Evolutionary conservation across 2,888 invertebrate genomes (phyloP).

Genomic region (Lissocephala sabroskyi): DNA sequence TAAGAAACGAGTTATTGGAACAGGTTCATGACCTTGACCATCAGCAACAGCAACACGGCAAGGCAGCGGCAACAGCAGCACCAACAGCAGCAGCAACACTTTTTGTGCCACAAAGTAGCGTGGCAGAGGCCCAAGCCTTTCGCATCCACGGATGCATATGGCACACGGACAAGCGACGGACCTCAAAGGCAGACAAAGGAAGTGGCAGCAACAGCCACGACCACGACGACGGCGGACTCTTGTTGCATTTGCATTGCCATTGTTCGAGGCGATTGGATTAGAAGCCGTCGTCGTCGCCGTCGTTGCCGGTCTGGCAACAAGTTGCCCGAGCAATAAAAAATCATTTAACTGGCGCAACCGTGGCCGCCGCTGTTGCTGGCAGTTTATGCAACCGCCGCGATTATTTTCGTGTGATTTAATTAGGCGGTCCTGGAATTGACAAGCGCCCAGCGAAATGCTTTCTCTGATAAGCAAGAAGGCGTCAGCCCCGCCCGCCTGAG

Average conservation of each 20-base stretch:
- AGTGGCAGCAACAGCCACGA: conserved; percentile 33
- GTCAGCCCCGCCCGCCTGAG: too few relatives aligned
- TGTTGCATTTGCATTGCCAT: conserved; percentile 37
- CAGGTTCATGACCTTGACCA: conserved; percentile 70
- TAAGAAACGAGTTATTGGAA: conserved; percentile 67
- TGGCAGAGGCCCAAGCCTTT: neutral
- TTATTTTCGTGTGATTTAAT: too few relatives aligned
- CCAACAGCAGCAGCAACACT: conserved; percentile 9
- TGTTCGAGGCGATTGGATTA: conserved; percentile 53
- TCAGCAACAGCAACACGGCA: conserved; percentile 44
- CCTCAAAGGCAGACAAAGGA: conserved; percentile 40
- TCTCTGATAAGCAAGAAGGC: too few relatives aligned
- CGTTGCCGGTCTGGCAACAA: too few relatives aligned
- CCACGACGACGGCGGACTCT: neutral
- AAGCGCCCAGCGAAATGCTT: too few relatives aligned
- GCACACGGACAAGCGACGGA: neutral
- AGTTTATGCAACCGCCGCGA: too few relatives aligned
- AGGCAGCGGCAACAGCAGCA: conserved; percentile 38
- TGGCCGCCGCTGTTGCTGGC: too few relatives aligned
- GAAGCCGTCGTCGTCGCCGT: too few relatives aligned
- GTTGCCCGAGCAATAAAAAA: too few relatives aligned
- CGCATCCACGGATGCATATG: conserved; percentile 1
- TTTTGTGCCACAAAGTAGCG: conserved; percentile 13
- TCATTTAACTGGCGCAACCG: too few relatives aligned
- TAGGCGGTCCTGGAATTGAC: too few relatives aligned